These are phyloP conservation scores for Thamnophis elegans DNA, from an alignment of 2,797 vertebrate species.

Conservation along the genomic window DNA sequence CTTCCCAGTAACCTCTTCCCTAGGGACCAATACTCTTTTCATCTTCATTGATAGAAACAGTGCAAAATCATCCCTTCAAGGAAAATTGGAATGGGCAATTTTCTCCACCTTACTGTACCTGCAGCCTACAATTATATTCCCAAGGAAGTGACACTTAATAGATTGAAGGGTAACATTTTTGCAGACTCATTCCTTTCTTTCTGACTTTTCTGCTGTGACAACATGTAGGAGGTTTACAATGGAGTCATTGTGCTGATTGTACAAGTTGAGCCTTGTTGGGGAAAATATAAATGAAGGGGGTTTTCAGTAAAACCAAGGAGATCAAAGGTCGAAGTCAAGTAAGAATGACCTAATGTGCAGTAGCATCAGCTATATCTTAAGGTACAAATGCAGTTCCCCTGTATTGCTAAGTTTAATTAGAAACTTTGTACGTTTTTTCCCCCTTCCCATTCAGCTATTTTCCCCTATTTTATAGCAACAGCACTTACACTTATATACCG, in stretches of 20 bases:
- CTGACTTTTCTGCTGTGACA: constrained; percentile 45
- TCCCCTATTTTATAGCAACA: neutral
- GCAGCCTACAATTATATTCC: neutral
- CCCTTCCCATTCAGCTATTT: neutral
- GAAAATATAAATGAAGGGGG: constrained; percentile 49
- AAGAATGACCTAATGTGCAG: constrained; percentile 49
- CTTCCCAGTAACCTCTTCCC: neutral
- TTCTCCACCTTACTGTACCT: neutral
- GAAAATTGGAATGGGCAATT: neutral
- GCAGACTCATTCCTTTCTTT: constrained; percentile 51
- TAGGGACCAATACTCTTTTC: no score
- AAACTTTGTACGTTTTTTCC: constrained; percentile 2
- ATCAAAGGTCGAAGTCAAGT: constrained; percentile 59
- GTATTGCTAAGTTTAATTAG: constrained; percentile 17
- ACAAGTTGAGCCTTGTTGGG: constrained; percentile 62
- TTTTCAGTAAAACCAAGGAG: constrained; percentile 61
- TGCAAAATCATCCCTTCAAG: neutral
- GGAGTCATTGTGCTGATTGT: constrained; percentile 56
- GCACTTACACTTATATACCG: neutral
- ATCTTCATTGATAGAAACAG: neutral
- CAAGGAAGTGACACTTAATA: constrained; percentile 32
- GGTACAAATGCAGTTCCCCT: constrained; percentile 10
- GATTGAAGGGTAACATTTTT: constrained; percentile 44
- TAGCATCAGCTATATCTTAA: constrained; percentile 46
- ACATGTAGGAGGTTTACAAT: constrained; percentile 59